Evolutionary conservation across 2,113 vertebrate species (phyloP).

Genomic region (Macaca nemestrina): DNA sequence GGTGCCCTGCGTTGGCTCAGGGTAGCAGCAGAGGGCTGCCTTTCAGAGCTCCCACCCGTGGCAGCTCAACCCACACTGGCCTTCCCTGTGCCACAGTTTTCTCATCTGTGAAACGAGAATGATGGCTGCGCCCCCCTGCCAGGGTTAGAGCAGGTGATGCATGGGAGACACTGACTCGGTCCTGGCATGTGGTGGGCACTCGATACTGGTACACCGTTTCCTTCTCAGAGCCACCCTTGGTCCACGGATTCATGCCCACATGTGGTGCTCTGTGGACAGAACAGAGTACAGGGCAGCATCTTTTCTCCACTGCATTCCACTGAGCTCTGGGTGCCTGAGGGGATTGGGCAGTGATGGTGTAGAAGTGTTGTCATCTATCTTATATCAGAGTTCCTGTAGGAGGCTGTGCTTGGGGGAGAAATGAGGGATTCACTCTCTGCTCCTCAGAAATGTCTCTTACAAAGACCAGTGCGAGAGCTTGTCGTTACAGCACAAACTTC

Average conservation of each 20-base stretch:
- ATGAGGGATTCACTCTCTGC: accelerated
- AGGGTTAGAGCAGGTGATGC: no score
- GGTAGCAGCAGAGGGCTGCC: neutral
- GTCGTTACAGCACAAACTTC: accelerated
- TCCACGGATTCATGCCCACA: accelerated
- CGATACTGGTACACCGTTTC: accelerated
- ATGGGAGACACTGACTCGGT: accelerated
- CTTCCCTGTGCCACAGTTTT: neutral
- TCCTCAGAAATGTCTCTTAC: neutral
- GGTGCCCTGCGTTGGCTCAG: neutral
- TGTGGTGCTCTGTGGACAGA: neutral
- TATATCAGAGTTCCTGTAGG: accelerated
- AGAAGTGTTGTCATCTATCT: accelerated
- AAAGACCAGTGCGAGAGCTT: accelerated
- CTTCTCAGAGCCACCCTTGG: neutral
- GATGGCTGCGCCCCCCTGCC: no score
- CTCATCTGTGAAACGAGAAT: neutral
- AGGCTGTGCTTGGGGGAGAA: neutral
- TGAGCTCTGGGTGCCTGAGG: accelerated
- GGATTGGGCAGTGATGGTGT: neutral
- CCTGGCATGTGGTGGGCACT: neutral
- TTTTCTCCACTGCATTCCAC: accelerated
- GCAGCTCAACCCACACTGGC: accelerated
- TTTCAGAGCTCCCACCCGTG: neutral
- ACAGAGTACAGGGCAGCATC: accelerated